phyloP scores from a whole-genome alignment of 1,140 invertebrate species.

The Neodiprion fabricii region DNA sequence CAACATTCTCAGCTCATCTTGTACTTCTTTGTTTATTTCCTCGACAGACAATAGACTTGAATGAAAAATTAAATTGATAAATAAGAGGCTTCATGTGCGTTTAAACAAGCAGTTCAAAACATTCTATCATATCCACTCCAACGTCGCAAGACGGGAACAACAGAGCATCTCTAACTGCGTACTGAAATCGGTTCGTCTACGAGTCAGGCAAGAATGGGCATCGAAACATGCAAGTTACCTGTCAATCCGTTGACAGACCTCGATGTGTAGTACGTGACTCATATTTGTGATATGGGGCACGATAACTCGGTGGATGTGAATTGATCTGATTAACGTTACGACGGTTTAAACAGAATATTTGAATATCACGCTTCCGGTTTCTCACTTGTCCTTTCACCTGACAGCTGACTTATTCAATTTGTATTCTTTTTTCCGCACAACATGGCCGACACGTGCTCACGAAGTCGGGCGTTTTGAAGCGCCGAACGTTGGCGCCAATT shows the following conservation, averaged over 20 bases:
- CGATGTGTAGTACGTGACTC: constrained; percentile 43
- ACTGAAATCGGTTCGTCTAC: background rate
- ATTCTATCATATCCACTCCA: no score
- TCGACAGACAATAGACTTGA: constrained; percentile 34
- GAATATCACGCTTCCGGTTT: background rate
- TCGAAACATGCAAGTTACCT: constrained; percentile 37
- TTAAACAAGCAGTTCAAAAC: background rate
- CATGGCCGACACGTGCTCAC: background rate
- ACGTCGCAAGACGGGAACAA: no score
- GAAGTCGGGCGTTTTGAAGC: background rate
- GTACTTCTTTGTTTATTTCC: constrained; percentile 35
- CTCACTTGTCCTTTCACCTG: background rate
- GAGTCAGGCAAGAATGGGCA: constrained; percentile 3
- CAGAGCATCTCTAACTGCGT: no score
- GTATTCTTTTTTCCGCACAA: background rate
- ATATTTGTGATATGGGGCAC: constrained; percentile 17
- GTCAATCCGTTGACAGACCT: constrained; percentile 47
- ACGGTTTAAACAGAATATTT: background rate
- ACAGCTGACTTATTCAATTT: background rate
- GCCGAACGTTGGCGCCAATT: background rate
- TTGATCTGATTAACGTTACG: background rate
- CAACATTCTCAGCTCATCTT: constrained; percentile 34
- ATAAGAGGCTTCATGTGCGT: background rate
- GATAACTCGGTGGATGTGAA: no score
- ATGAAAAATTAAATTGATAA: constrained; percentile 22